Base-by-base conservation (phyloP, 1,140 invertebrate species). In the Cataglyphis hispanica region DNA sequence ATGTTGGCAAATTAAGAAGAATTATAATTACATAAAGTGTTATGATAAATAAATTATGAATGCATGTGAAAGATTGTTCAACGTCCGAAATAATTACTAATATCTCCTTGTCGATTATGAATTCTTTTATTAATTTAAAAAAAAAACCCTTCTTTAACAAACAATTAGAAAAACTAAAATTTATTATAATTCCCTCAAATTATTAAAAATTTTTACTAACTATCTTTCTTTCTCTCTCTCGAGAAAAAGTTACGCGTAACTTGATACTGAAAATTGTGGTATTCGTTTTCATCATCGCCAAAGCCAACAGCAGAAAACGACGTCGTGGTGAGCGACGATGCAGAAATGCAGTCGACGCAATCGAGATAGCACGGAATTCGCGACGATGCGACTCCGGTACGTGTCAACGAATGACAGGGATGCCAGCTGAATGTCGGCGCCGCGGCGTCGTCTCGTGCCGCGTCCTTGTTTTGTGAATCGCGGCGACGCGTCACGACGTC, bases 361-460 rank as follows among this genome's bases (percentile, higher is more conserved):
- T 80, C 77, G 67, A 74, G 63, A 76, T 61, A 87, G 67, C 53
- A 37, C 64, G 83, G 53, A 69, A 85, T 80, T 86, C 63, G 53
- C 64, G 53, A 53, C 53, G 75, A 85, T 27, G 67, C 63, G 56
- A 61, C 72, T 67, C 43, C 61, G 61, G 58, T 37, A 63, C 69
- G 72, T 72, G 53, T 69, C 25, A 69, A 22, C 50, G 58, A 80
- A 75, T 87, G 87, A 89, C 80, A 72, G 87, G 77, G 89, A 87
- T 80, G 90, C 90, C 85, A 88, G 89, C 76, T 89, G 89, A 85
- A 88, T 72, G 91, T 91, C 86, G 91, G 87, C 85, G 87, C 85
- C 88, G 86, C 84, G 90, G 74, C 88, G 89, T 86, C 87, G 84
- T 86, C 60, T 74, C 76, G 64, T 64, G 37, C 70, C 67, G 78